A percentile compares a stretch with the other conserved stretches of the same genome.
Evolutionary conservation across 2,797 vertebrate species (phyloP).

Genomic region (Petrocephalus sullivani): DNA sequence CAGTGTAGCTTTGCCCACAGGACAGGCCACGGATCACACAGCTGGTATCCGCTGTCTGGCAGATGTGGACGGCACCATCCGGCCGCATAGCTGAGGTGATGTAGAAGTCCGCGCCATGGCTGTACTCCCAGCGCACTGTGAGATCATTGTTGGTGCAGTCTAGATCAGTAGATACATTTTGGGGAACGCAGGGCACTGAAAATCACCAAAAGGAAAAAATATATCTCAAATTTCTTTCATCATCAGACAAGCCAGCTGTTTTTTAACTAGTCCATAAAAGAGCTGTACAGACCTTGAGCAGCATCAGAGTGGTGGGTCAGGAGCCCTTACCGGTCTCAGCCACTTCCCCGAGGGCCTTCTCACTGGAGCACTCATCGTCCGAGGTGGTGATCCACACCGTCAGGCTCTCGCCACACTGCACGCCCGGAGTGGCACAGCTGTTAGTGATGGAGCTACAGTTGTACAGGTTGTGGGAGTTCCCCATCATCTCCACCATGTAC

Average conservation of each 20-base stretch:
- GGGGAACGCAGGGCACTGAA: constrained; percentile 62
- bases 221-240: background rate
- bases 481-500: constrained; percentile 57
- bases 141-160: constrained; percentile 56
- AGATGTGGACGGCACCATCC: constrained; percentile 38
- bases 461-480: constrained; percentile 52
- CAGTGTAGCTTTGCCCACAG: constrained; percentile 58
- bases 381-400: constrained; percentile 56
- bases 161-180: constrained; percentile 44
- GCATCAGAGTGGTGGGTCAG: background rate
- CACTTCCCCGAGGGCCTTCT: constrained; percentile 41
- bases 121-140: constrained; percentile 49
- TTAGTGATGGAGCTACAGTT: constrained; percentile 56
- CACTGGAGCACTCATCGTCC: constrained; percentile 60
- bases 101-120: constrained; percentile 49
- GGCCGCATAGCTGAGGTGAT: constrained; percentile 42
- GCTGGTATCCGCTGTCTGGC: constrained; percentile 33
- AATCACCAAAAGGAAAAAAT: background rate
- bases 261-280: background rate
- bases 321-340: constrained; percentile 57
- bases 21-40: constrained; percentile 56
- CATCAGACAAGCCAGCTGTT: background rate
- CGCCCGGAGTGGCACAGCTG: constrained; percentile 56
- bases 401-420: constrained; percentile 63
- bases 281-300: background rate